phyloP scores from a whole-genome alignment of 2,888 invertebrate species.

The Hipparchia sbordonii region DNA sequence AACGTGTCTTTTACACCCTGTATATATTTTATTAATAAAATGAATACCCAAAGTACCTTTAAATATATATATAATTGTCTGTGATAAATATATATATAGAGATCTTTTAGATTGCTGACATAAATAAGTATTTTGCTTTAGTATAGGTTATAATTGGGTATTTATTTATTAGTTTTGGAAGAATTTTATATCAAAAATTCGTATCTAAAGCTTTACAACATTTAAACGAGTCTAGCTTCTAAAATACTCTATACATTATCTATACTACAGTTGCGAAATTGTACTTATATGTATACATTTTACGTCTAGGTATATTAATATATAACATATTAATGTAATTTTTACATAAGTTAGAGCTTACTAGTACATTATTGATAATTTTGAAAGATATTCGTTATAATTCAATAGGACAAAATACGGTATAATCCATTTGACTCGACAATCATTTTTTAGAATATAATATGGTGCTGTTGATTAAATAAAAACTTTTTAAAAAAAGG shows the following conservation, averaged over 20 bases:
- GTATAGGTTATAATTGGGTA: too few species aligned
- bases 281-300: not conserved
- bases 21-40: too few species aligned
- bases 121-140: too few species aligned
- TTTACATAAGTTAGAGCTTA: not conserved
- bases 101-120: too few species aligned
- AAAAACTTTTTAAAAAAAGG: too few species aligned
- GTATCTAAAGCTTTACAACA: not conserved
- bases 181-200: constrained; percentile 1
- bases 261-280: not conserved
- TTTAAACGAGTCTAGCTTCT: not conserved
- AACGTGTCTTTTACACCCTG: too few species aligned
- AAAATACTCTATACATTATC: not conserved
- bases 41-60: too few species aligned
- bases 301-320: not conserved
- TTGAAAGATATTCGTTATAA: not conserved
- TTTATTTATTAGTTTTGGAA: not conserved
- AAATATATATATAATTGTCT: too few species aligned
- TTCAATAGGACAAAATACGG: not conserved
- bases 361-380: not conserved
- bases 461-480: not conserved
- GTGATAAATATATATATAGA: too few species aligned
- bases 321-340: not conserved
- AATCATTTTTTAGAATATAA: not conserved
- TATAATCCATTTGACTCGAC: not conserved